Evolutionary conservation across 1,140 invertebrate species (phyloP).

Genomic region (Hycleus cichorii): DNA sequence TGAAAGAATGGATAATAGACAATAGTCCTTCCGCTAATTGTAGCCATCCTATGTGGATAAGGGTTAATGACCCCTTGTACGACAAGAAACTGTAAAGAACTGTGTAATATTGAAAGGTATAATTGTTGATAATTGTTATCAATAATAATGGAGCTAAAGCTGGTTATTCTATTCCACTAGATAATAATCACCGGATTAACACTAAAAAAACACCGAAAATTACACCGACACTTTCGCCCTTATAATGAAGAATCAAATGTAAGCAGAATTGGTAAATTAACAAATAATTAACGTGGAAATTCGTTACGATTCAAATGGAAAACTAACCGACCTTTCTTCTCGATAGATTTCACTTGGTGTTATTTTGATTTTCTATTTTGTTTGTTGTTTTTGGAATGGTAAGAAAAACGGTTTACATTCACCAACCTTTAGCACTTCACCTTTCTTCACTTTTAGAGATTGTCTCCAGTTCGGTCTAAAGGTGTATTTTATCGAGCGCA

Average conservation of each 20-base stretch:
- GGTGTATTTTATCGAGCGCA: conserved; percentile 22
- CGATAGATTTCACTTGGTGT: conserved; percentile 24
- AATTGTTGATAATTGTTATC: too few relatives aligned
- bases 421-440: conserved; percentile 3
- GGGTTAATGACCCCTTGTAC: conserved; percentile 19
- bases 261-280: too few relatives aligned
- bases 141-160: too few relatives aligned
- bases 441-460: conserved; percentile 16
- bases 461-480: conserved; percentile 27
- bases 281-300: too few relatives aligned
- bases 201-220: too few relatives aligned
- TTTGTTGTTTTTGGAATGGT: not conserved
- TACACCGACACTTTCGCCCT: too few relatives aligned
- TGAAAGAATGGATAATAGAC: too few relatives aligned
- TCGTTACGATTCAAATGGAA: too few relatives aligned
- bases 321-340: conserved; percentile 5
- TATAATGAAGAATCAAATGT: not conserved
- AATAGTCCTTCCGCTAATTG: conserved; percentile 8
- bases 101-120: too few relatives aligned
- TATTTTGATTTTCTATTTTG: not conserved
- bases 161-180: too few relatives aligned
- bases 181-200: too few relatives aligned
- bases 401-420: not conserved
- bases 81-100: conserved; percentile 7
- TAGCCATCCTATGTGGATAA: not conserved